These are phyloP conservation scores for Conops quadrifasciatus DNA, from an alignment of 2,888 invertebrate genomes.

Conservation along the genomic window DNA sequence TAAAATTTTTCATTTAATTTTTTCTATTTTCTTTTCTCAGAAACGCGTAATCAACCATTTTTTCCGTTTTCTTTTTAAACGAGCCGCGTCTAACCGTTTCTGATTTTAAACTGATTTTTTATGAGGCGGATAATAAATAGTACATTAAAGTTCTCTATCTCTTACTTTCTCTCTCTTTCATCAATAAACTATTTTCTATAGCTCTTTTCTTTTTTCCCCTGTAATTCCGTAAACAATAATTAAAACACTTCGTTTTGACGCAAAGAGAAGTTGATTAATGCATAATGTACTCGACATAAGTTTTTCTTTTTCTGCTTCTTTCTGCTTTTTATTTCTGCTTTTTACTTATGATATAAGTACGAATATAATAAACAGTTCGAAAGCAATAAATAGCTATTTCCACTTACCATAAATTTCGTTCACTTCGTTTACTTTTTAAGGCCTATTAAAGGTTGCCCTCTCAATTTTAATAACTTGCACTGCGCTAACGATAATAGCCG, in stretches of 20 bases:
- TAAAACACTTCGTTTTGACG: background rate
- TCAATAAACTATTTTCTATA: background rate
- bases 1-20: background rate
- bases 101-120: slow-evolving; percentile 29
- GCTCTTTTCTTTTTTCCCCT: background rate
- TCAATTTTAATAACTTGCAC: no score
- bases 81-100: slow-evolving; percentile 20
- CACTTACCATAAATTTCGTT: no score
- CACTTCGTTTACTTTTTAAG: no score
- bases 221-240: background rate
- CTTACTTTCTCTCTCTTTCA: background rate
- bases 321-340: background rate
- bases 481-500: no score
- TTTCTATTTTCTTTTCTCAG: background rate
- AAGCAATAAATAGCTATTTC: no score
- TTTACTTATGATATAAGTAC: no score
- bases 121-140: background rate
- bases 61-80: background rate
- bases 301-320: no score
- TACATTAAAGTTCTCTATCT: no score
- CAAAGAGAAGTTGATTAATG: background rate
- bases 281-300: background rate
- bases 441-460: no score
- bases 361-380: no score
- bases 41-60: background rate